Base-by-base conservation (phyloP, 2,113 vertebrate species). In the Gallinago media region DNA sequence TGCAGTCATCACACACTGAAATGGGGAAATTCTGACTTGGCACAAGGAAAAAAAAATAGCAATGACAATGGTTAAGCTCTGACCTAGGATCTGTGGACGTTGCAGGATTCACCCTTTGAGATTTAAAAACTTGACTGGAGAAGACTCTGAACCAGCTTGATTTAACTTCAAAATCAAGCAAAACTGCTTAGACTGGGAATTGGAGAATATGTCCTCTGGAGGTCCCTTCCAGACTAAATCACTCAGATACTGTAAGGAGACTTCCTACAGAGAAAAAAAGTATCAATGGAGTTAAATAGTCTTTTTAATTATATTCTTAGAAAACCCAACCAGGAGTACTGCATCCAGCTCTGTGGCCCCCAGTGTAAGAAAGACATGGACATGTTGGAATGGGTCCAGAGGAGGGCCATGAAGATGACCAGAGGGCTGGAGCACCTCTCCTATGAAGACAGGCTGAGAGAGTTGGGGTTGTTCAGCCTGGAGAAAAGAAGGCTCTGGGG, bases 141-240 rank as follows among this genome's bases (percentile, higher is more conserved):
- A n/a, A 49, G 72, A 31, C 36, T 84, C 49, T 42, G 76, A 86
- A 84, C 65, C 65, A 81, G 46, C 81, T 93, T 74, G 44, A 76
- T 91, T 32, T 72, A 5, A 70, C 68, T 74, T 91, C 70, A 50
- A 73, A 55, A 61, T 84, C 22, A 17, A 17, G 52, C 17, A 36
- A 36, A 36, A 11, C 55, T 92, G 54, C 63, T 76, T 92, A 86
- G 72, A 13, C 59, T 73, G 73, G 72, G 55, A 84, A 8, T 81
- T 92, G 59, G 59, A 87, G 50, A 17, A 71, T 3, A 0, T 85
- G 80, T 54, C 59, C 72, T 94, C 76, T 88, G 49, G 83, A 94
- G 67, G 73, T 89, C 77, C 61, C 87, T 95, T 93, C 56, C 47
- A 87, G 32, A 55, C 56, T 87, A n/a, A 91, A 71, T 89, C 78